Evolutionary conservation across 2,113 vertebrate genomes (phyloP), one percentile per base, ranked within the genome.

Genomic region (Nothoprocta perdicaria): DNA sequence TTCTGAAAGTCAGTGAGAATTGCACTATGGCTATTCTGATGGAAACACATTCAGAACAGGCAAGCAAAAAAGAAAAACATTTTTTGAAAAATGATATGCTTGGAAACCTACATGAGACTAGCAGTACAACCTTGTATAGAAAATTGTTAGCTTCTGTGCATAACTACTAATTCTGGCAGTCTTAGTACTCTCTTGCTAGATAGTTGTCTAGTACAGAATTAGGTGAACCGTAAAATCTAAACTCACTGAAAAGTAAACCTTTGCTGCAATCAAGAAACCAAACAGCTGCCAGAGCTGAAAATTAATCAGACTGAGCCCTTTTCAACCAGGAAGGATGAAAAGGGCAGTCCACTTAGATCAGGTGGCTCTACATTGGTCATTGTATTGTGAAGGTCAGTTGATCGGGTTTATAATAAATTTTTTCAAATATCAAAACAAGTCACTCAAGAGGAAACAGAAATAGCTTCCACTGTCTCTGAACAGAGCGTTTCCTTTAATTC

Each of bases 401-500:
- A 68, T 26, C 80, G 11, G 3, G 12, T n/a, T n/a, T n/a, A n/a
- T 45, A 90, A 58, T 33, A 65, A 55, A 83, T 72, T 53, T 76
- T 26, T 48, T 19, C 3, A 50, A n/a, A 23, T 33, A 79, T 76
- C 46, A 81, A 63, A 88, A 65, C 53, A 73, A 58, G 24, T 45
- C 35, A 14, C 62, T 43, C 65, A 65, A 71, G 27, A 89, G 38
- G 23, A 62, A 91, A 84, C 22, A 15, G 66, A 91, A 93, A 75
- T 61, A 92, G 17, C 24, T 79, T 88, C 61, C 18, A 57, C 50
- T 76, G 35, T 27, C 63, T 92, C 72, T 66, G 43, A 90, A 43
- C 26, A 26, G 48, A 24, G n/a, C 27, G 10, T 61, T 88, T 87
- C 66, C 80, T 52, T 91, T 67, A 79, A 73, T 82, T 94, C 78